phyloP scores from a whole-genome alignment of 2,888 invertebrate genomes.

The Archips xylosteana region DNA sequence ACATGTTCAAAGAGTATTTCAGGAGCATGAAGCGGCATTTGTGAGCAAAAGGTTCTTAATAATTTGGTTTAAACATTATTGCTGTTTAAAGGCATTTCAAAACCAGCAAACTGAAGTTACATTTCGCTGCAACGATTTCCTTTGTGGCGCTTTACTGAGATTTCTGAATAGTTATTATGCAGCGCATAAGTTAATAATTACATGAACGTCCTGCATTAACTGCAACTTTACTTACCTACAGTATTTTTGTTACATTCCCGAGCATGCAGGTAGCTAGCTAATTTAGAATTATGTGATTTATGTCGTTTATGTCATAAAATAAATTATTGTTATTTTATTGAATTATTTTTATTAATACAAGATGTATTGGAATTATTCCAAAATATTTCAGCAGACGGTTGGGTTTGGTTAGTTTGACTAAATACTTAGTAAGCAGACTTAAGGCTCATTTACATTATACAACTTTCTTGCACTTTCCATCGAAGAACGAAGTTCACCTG shows the following conservation, averaged over 20 bases:
- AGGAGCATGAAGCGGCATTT: not conserved
- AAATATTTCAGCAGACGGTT: no score
- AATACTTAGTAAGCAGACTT: no score
- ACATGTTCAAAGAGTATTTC: not conserved
- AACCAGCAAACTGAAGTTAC: not conserved
- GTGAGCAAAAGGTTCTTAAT: not conserved
- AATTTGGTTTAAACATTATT: not conserved
- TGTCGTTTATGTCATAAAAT: no score
- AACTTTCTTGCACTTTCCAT: no score
- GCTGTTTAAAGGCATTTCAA: not conserved
- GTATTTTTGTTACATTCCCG: not conserved
- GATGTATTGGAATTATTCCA: no score
- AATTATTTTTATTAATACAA: no score
- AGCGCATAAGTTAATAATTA: not conserved
- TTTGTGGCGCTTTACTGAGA: not conserved
- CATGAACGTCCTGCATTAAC: not conserved
- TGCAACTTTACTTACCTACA: not conserved
- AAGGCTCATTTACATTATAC: no score
- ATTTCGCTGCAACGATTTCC: not conserved
- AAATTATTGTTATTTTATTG: no score
- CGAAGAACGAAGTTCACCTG: no score
- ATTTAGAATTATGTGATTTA: no score
- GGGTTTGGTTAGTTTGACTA: no score
- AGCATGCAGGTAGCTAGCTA: not conserved
- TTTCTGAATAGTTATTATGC: not conserved